phyloP scores from a whole-genome alignment of 2,113 vertebrate species.

The Cyphomyrus plagiostoma region DNA sequence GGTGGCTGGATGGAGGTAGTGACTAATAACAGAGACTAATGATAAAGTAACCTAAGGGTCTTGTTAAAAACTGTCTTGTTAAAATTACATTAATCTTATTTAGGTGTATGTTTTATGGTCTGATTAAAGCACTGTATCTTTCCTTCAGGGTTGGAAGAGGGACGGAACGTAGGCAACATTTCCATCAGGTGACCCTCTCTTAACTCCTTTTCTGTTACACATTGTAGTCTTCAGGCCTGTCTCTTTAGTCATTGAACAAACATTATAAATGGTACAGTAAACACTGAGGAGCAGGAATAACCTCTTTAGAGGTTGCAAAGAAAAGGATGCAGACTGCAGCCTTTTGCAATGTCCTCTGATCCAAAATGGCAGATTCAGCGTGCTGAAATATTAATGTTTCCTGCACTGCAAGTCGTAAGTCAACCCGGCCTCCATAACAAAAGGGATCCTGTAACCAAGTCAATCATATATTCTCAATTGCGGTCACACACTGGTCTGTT shows the following conservation, averaged over 20 bases:
- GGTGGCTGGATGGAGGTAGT: neutral
- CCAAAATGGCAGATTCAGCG: neutral
- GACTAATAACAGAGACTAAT: neutral
- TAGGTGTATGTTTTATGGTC: neutral
- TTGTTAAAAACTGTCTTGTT: neutral
- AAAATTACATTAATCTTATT: neutral
- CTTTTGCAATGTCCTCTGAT: neutral
- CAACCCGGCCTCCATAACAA: neutral
- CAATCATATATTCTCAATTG: neutral
- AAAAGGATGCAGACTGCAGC: too few relatives aligned
- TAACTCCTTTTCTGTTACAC: neutral
- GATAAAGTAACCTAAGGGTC: neutral
- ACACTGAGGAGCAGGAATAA: neutral
- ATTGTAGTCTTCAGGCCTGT: neutral
- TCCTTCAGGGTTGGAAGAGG: neutral
- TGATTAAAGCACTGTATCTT: neutral
- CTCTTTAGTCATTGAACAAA: neutral
- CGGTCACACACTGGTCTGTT: neutral
- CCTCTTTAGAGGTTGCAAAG: neutral
- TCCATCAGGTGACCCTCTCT: neutral
- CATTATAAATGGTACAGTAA: neutral
- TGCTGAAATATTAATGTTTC: constrained; percentile 27
- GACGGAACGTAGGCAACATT: neutral
- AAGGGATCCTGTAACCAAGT: neutral
- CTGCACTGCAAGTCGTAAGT: neutral